A percentile compares a stretch with the other conserved stretches of the same genome.
Evolutionary conservation across 2,113 vertebrate genomes (phyloP).

Genomic region (Herpetotheres cachinnans): DNA sequence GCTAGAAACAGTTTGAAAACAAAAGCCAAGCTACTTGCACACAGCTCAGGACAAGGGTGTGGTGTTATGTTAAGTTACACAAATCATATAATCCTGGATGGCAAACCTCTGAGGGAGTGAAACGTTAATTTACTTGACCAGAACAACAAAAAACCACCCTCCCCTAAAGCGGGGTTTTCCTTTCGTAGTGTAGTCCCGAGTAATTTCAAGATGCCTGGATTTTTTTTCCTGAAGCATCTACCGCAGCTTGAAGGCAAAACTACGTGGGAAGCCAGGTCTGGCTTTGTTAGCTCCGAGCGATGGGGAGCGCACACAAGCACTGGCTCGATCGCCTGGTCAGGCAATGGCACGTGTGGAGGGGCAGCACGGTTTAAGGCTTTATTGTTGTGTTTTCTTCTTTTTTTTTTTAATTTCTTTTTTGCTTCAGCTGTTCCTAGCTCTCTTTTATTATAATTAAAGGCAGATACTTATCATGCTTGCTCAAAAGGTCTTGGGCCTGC

Average conservation of each 20-base stretch:
- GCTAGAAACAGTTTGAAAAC: neutral
- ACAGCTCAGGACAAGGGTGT: neutral
- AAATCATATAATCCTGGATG: neutral
- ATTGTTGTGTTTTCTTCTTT: neutral
- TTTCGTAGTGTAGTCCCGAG: neutral
- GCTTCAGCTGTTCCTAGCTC: fast-evolving
- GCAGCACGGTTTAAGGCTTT: neutral
- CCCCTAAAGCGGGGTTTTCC: neutral
- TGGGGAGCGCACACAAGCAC: fast-evolving
- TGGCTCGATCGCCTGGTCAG: fast-evolving
- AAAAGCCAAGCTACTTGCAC: neutral
- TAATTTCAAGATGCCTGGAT: neutral
- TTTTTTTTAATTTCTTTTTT: neutral
- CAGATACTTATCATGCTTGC: neutral
- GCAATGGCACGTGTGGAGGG: fast-evolving
- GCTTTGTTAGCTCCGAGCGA: neutral
- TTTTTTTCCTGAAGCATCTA: neutral
- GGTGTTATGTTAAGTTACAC: neutral
- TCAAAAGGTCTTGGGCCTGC: neutral
- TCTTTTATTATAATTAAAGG: too few species aligned
- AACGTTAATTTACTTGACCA: neutral
- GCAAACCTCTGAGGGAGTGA: neutral
- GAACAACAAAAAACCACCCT: neutral
- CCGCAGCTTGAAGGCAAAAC: neutral
- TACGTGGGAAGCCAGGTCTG: neutral